Conservation (phyloP, 2,888 invertebrate genomes). For the Helleia helle region DNA sequence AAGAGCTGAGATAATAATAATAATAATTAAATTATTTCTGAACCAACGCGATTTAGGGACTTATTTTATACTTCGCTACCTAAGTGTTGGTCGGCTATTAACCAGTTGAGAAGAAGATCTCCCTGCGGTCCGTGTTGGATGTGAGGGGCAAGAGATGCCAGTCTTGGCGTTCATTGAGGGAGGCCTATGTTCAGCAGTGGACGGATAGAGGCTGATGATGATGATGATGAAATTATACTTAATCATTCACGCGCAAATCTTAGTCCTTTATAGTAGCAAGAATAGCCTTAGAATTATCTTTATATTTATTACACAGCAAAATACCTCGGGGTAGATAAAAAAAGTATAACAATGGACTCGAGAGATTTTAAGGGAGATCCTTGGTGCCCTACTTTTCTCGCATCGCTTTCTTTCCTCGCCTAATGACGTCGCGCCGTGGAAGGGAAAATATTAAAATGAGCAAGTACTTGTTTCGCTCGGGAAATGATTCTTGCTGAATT, state of each 20-base stretch:
- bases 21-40: too few species aligned
- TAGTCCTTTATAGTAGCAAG: constrained; percentile 24
- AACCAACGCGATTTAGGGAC: too few species aligned
- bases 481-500: constrained; percentile 55
- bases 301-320: constrained; percentile 28
- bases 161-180: too few species aligned
- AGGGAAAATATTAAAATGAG: constrained; percentile 71
- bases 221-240: too few species aligned
- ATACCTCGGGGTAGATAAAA: constrained; percentile 36
- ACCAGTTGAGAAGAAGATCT: too few species aligned
- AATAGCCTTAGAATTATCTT: constrained; percentile 26
- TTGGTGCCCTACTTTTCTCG: constrained; percentile 50
- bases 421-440: constrained; percentile 56
- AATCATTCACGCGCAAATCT: constrained; percentile 22
- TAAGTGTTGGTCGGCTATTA: too few species aligned
- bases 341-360: constrained; percentile 53
- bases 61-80: too few species aligned
- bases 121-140: too few species aligned
- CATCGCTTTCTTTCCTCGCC: constrained; percentile 53
- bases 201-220: too few species aligned
- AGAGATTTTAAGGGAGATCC: constrained; percentile 52
- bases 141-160: too few species aligned
- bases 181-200: too few species aligned
- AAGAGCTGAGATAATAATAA: too few species aligned
- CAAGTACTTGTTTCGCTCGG: constrained; percentile 64